Evolutionary conservation across 2,113 vertebrate genomes (phyloP), one percentile per base, ranked within the genome.

Genomic region (Burhinus bistriatus): DNA sequence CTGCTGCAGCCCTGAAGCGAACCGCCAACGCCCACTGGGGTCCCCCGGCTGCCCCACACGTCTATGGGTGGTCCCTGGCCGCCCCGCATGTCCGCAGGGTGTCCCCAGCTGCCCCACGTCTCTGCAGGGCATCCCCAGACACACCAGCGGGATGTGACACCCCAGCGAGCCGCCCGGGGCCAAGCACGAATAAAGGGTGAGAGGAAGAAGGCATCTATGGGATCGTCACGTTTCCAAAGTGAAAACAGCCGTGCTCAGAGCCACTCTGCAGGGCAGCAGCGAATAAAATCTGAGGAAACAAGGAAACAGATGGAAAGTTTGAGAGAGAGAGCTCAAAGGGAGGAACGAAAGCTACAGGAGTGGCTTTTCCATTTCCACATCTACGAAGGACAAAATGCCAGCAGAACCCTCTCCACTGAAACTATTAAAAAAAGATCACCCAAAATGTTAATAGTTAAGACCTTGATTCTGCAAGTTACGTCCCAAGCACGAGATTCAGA

Each of bases 221-320:
- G 5, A 11, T 5, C 59, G 36, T 17, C 38, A 1, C 5, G 0
- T 45, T 58, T 20, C 32, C 36, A 12, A 18, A 8, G 21, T 1
- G n/a, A 8, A 40, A 36, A 17, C 0, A 38, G 75, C 42, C 2
- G 52, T 1, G 15, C 68, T 30, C 22, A 51, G 49, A 51, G 22
- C 49, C 49, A 4, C 49, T 13, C 49, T 25, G 22, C 49, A 25
- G 49, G 49, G 23, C 23, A 23, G 49, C 49, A 25, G 49, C 22
- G 22, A 23, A 51, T 51, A 51, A 51, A 34, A 8, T 2, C 21
- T 25, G 3, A 10, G 17, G 15, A 68, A 54, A 54, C 4, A 49
- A 29, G 32, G 42, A 17, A 66, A 11, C 11, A 0, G 26, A 5
- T 9, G 2, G 57, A 6, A 61, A 47, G 38, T 23, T 38, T 10